Percentiles rank a stretch among this genome's conserved stretches.
phyloP scores from a whole-genome alignment of 2,888 invertebrate genomes.

The Melanotus villosus region DNA sequence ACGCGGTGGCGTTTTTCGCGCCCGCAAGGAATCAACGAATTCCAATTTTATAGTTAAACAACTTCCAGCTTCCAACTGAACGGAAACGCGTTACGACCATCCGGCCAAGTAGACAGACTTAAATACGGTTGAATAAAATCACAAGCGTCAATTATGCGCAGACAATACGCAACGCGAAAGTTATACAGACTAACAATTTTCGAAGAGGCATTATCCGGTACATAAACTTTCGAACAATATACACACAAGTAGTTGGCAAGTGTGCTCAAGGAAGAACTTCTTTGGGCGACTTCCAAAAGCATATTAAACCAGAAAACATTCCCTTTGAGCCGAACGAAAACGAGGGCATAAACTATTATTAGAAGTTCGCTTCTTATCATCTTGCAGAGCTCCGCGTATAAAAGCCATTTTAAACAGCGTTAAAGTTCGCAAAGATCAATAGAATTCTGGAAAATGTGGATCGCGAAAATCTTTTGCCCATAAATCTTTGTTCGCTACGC shows the following conservation, averaged over 20 bases:
- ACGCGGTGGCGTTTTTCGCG: not conserved
- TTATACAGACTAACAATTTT: conserved; percentile 22
- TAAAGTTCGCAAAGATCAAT: conserved; percentile 58
- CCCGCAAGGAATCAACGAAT: not conserved
- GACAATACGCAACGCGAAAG: conserved; percentile 7
- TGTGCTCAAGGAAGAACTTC: conserved; percentile 33
- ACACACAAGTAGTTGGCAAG: conserved; percentile 35
- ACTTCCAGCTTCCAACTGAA: not conserved
- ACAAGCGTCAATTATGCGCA: not conserved
- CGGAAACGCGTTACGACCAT: too few relatives aligned
- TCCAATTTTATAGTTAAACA: not conserved
- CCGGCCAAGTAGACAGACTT: too few relatives aligned
- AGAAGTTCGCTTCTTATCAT: conserved; percentile 56
- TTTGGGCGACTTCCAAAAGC: conserved; percentile 46
- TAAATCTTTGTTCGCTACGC: conserved; percentile 53
- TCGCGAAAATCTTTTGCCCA: conserved; percentile 57
- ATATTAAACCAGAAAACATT: conserved; percentile 47
- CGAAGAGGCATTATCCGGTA: conserved; percentile 44
- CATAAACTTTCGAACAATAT: conserved; percentile 36
- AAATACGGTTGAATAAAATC: not conserved
- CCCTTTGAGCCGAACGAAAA: conserved; percentile 47
- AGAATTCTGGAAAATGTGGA: conserved; percentile 58
- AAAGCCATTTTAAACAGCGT: conserved; percentile 59
- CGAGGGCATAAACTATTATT: conserved; percentile 55
- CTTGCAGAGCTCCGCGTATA: conserved; percentile 51